These are phyloP conservation scores for Uloborus diversus DNA, from an alignment of 1,140 invertebrate species.

Conservation along the genomic window DNA sequence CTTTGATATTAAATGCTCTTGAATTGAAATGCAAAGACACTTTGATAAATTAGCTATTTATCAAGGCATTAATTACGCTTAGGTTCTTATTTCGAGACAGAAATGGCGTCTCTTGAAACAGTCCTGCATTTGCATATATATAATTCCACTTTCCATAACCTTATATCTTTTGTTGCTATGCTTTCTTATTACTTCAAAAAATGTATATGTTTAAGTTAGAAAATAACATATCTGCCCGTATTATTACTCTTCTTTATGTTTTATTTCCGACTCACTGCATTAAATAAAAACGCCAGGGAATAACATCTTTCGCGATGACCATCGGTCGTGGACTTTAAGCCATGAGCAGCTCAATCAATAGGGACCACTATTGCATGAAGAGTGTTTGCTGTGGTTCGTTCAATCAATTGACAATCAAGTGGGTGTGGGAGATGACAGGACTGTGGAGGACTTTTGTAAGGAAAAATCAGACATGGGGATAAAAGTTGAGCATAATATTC, in stretches of 20 bases:
- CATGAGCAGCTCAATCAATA: background rate
- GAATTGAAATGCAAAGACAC: too few relatives aligned
- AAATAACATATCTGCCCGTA: background rate
- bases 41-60: too few relatives aligned
- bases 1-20: too few relatives aligned
- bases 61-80: too few relatives aligned
- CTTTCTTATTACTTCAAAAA: background rate
- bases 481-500: too few relatives aligned
- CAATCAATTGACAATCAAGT: too few relatives aligned
- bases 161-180: background rate
- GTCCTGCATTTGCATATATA: background rate
- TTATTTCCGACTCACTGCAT: background rate
- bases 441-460: too few relatives aligned
- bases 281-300: background rate
- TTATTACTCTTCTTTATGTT: background rate
- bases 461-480: too few relatives aligned
- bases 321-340: background rate
- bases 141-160: background rate
- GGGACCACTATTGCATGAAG: background rate
- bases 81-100: too few relatives aligned
- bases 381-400: background rate
- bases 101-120: too few relatives aligned
- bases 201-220: conserved; percentile 11
- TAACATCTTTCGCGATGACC: background rate
- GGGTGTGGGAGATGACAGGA: too few relatives aligned